Evolutionary conservation across 2,888 invertebrate genomes (phyloP).

Genomic region (Melipona beecheii): DNA sequence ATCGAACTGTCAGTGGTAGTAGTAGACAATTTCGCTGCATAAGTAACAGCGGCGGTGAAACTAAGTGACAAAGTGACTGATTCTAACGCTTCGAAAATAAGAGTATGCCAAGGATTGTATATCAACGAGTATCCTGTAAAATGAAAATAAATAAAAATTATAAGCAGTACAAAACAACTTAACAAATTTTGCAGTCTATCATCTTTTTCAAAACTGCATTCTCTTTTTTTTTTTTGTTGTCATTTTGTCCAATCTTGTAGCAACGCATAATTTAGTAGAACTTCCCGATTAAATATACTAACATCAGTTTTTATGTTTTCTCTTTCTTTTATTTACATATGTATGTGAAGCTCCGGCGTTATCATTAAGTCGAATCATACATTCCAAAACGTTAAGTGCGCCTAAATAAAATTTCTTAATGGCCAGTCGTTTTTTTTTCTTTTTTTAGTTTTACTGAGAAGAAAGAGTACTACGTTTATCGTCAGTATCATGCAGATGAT

Average conservation of each 20-base stretch:
- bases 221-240: not conserved
- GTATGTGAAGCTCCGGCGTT: not conserved
- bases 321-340: not conserved
- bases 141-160: conserved; percentile 41
- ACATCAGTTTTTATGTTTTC: not conserved
- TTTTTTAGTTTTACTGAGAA: not conserved
- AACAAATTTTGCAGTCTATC: not conserved
- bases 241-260: not conserved
- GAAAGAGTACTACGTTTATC: not conserved
- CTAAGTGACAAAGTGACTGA: conserved; percentile 91
- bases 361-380: not conserved
- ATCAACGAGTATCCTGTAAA: conserved; percentile 89
- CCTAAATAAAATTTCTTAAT: not conserved
- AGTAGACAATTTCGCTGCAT: conserved; percentile 90
- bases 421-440: not conserved
- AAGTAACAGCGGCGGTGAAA: conserved; percentile 91
- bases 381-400: not conserved
- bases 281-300: not conserved
- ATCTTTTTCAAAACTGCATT: not conserved
- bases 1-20: conserved; percentile 91
- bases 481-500: not conserved
- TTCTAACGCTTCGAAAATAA: conserved; percentile 91
- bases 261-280: not conserved
- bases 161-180: not conserved
- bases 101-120: conserved; percentile 90